Evolutionary conservation across 2,888 invertebrate genomes (phyloP), one percentile per base, ranked within the genome.

Genomic region (Volucella inanis): DNA sequence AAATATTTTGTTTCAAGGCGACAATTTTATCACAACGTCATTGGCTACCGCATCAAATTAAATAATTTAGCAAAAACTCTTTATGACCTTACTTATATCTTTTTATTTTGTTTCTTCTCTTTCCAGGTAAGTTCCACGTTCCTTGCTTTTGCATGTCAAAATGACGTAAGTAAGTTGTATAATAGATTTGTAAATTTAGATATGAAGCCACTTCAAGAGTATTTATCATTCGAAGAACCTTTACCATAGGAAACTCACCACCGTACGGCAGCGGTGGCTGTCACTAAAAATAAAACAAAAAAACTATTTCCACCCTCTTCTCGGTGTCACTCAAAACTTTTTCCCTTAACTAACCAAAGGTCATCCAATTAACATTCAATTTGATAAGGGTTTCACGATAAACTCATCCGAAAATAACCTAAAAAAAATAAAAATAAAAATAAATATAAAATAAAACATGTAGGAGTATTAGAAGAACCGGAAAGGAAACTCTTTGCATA

Each of bases 291-390:
- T 8, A 15, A 14, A 45, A 45, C 57, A 6, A 18, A 15, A 4
- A 41, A 47, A 61, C 59, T 52, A 43, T 47, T 81, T 70, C 47
- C 61, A 54, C 4, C 22, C 15, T 38, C 22, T 15, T 31, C 31
- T 6, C 6, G 3, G 22, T 49, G 55, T 43, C 54, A 54, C 38
- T 6, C 31, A 6, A 49, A 0, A 47, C 15, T 10, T 22, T 62
- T 54, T 47, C 12, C n/a, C 43, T 31, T 43, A 18, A 43, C 41
- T 38, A 50, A 62, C 43, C 62, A 83, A 83, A 83, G 72, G 72
- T 78, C 72, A 83, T 72, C 38, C 45, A 82, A 72, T 77, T 72
- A 82, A 54, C 65, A 79, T 74, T 74, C 47, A 67, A 72, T 67
- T 79, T 74, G 72, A 78, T 68, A 61, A 61, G 59, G 67, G 52